Conservation (phyloP, 2,113 vertebrate genomes). For the Cyprinus carpio region DNA sequence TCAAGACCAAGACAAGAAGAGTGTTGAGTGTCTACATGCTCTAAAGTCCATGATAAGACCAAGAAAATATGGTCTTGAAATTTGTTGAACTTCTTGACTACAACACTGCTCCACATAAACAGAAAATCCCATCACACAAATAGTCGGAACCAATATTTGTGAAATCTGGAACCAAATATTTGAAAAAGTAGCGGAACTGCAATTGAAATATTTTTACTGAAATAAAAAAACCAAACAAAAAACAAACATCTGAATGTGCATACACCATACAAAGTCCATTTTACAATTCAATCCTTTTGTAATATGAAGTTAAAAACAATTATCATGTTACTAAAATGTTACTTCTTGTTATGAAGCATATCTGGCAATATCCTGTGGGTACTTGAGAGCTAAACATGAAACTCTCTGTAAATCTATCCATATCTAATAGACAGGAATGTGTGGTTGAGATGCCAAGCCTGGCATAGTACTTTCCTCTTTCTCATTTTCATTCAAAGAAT, state of each 20-base stretch:
- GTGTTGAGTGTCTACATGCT: neutral
- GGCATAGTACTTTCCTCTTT: constrained; percentile 32
- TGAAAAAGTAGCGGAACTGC: neutral
- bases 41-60: neutral
- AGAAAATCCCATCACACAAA: neutral
- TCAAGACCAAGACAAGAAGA: neutral
- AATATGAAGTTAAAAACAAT: neutral
- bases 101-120: neutral
- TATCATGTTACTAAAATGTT: neutral
- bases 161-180: neutral
- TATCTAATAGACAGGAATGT: constrained; percentile 55
- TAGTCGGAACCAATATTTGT: too few species aligned
- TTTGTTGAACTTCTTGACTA: neutral
- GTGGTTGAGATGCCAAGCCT: constrained; percentile 45
- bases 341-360: constrained; percentile 4
- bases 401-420: constrained; percentile 34
- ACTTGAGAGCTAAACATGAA: constrained; percentile 38
- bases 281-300: neutral
- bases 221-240: neutral
- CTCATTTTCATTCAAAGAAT: constrained; percentile 16
- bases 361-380: constrained; percentile 32
- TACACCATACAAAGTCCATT: neutral
- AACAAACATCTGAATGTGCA: neutral
- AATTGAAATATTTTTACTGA: neutral
- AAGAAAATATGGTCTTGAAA: neutral